Conservation (phyloP, 2,797 vertebrate species). For the Acridotheres tristis region DNA sequence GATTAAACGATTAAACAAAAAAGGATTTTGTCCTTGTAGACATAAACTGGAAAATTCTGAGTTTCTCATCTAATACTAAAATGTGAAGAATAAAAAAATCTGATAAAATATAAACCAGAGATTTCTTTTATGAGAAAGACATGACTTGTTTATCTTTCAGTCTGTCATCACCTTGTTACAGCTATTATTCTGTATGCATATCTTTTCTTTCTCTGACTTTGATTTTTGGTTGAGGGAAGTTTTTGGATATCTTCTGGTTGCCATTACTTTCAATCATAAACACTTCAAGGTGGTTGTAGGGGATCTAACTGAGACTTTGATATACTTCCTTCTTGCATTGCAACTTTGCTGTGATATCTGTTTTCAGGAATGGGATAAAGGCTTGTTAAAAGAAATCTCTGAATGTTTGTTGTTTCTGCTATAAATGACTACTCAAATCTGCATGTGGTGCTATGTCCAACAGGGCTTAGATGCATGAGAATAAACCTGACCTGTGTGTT, state of each 20-base stretch:
- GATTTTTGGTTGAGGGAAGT: neutral
- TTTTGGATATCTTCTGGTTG: neutral
- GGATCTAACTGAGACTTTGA: neutral
- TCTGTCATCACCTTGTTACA: neutral
- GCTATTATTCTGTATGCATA: neutral
- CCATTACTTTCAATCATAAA: neutral
- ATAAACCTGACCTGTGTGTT: neutral
- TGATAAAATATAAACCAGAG: neutral
- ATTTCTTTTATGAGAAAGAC: neutral
- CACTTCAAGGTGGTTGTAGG: neutral
- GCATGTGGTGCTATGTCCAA: neutral
- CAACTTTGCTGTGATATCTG: neutral
- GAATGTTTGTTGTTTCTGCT: neutral
- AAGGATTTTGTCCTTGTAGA: neutral
- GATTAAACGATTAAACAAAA: neutral
- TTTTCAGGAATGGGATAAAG: neutral
- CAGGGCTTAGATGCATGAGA: neutral
- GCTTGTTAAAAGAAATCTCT: neutral
- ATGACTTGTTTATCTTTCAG: neutral
- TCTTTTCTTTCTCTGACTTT: neutral
- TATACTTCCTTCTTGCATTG: neutral
- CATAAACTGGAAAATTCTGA: neutral
- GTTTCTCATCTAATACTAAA: neutral
- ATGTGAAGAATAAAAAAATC: neutral
- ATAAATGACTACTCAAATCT: neutral